Base-by-base conservation (phyloP, 53 echinoderm and acorn worm species). In the Astropecten irregularis region DNA sequence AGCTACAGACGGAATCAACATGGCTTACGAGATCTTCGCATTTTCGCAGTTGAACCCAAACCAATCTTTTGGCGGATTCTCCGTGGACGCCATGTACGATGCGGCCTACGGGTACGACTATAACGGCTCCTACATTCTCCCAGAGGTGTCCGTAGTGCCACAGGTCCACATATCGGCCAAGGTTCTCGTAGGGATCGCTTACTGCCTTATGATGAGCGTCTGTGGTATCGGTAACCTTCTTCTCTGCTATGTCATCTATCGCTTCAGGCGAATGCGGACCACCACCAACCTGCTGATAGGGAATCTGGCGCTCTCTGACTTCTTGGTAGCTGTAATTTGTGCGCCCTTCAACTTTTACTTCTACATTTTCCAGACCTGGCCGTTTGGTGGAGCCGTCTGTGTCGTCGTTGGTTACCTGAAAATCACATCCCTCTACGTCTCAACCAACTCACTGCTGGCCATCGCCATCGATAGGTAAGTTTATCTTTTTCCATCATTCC, bases 401-500 rank as follows among this genome's bases (percentile, higher is more conserved):
- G 72, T 90, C 44, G 73, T 84, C 18, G 96, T 96, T 49, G 91
- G 87, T 34, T 96, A 88, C 66, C 76, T 96, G 27, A 96, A 96
- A 62, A 81, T 66, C 65, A 84, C 91, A 27, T 96, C 96, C 9
- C 88, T 96, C 31, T 96, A 93, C 76, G 93, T 96, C 21, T 96
- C 96, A 0, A 91, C 93, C 33, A 96, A 96, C 61, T 96, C 96
- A 10, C 77, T 96, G 14, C 89, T 96, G 54, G 96, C 91, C 2
- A 96, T 96, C 32, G 95, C 95, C 11, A 90, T 95, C 40, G 95
- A 95, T 88, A 88, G 95, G 95, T 95, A 69, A 81, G 79, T n/a
- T n/a, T n/a, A n/a, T n/a, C n/a, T n/a, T n/a, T n/a, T n/a, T n/a
- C n/a, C n/a, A n/a, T n/a, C n/a, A n/a, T n/a, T n/a, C n/a, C n/a